These are phyloP conservation scores for Callopanchax toddi DNA, from an alignment of 2,113 vertebrate genomes.

Conservation along the genomic window DNA sequence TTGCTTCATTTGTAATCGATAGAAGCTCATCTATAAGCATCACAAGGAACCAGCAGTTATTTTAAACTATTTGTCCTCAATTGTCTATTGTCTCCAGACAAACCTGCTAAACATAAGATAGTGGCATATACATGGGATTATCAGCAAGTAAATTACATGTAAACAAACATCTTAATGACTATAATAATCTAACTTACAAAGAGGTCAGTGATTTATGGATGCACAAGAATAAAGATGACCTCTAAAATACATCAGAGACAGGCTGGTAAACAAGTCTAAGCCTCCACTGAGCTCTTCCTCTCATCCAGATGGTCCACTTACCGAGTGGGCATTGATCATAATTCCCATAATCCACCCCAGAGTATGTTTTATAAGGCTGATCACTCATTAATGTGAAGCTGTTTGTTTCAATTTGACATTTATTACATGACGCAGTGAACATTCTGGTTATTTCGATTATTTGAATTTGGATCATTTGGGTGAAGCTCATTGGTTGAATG, in stretches of 20 bases:
- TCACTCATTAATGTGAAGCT: slow-evolving; percentile 19
- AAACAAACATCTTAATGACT: too few species aligned
- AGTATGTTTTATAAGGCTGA: slow-evolving; percentile 42
- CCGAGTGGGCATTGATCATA: slow-evolving; percentile 46
- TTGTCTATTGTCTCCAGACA: too few species aligned
- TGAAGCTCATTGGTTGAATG: too few species aligned
- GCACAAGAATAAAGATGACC: not conserved
- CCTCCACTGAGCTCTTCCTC: slow-evolving; percentile 27
- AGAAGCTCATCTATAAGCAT: too few species aligned
- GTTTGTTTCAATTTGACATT: slow-evolving; percentile 10
- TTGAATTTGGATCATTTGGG: too few species aligned
- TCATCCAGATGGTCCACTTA: slow-evolving; percentile 54
- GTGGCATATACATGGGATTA: too few species aligned
- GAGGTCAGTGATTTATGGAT: not conserved
- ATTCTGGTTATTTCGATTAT: too few species aligned
- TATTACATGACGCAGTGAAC: not conserved
- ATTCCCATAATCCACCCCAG: slow-evolving; percentile 52
- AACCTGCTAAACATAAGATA: too few species aligned
- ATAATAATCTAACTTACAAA: not conserved
- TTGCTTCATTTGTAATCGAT: too few species aligned
- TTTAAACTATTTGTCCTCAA: too few species aligned
- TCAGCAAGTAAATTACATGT: too few species aligned
- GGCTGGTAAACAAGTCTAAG: slow-evolving; percentile 45
- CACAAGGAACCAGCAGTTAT: too few species aligned
- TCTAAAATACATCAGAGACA: slow-evolving; percentile 3